These are phyloP conservation scores for Apoda limacodes DNA, from an alignment of 2,888 invertebrate species.

Conservation along the genomic window DNA sequence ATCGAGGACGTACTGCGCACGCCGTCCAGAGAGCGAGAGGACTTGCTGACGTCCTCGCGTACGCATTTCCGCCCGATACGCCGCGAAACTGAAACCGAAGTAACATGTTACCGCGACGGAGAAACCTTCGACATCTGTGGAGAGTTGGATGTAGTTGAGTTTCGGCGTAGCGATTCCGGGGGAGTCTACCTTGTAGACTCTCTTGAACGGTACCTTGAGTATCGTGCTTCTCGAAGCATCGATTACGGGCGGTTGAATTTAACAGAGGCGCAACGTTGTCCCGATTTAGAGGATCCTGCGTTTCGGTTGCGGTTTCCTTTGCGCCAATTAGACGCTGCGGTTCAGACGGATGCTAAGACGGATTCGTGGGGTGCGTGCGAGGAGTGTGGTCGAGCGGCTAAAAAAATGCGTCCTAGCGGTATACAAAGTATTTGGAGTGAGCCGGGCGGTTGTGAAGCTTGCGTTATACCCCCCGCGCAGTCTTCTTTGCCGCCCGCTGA, in stretches of 20 bases:
- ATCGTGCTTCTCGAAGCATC: conserved; percentile 48
- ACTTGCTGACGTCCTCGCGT: conserved; percentile 79
- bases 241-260: conserved; percentile 48
- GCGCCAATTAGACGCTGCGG: conserved; percentile 41
- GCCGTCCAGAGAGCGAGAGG: conserved; percentile 71
- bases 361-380: conserved; percentile 36
- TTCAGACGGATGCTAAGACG: conserved; percentile 38
- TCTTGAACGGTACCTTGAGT: conserved; percentile 64
- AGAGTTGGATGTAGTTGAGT: conserved; percentile 73
- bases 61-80: conserved; percentile 89
- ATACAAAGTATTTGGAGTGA: conserved; percentile 35
- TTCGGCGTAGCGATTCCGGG: conserved; percentile 75
- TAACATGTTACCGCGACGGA: conserved; percentile 72
- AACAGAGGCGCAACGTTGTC: conserved; percentile 44
- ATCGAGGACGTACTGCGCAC: no score
- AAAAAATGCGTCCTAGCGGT: conserved; percentile 48
- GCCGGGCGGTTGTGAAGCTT: conserved; percentile 41
- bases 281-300: conserved; percentile 42
- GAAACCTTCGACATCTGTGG: conserved; percentile 77
- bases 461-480: conserved; percentile 18
- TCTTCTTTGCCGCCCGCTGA: conserved; percentile 30
- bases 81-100: conserved; percentile 48
- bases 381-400: conserved; percentile 46
- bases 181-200: conserved; percentile 67
- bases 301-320: conserved; percentile 77